Percentiles rank a stretch among this genome's conserved stretches.
phyloP scores from a whole-genome alignment of 2,888 invertebrate genomes.

The Drosophila anomalipes region DNA sequence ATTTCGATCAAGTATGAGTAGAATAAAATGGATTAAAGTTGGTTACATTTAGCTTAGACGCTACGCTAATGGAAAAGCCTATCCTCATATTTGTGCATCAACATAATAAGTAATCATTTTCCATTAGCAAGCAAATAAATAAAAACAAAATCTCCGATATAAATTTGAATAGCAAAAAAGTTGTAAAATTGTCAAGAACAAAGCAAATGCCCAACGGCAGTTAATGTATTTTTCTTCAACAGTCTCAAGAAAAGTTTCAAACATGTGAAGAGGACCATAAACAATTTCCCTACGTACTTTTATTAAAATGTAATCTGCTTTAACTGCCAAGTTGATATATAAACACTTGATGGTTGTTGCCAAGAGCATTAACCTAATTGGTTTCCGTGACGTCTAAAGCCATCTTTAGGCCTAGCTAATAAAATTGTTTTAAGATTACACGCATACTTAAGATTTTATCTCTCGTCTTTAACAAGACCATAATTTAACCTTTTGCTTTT shows the following conservation, averaged over 20 bases:
- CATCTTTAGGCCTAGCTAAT: constrained; percentile 43
- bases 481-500: constrained; percentile 58
- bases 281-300: constrained; percentile 42
- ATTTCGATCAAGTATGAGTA: not conserved
- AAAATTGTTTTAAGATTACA: constrained; percentile 73
- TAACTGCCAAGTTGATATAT: constrained; percentile 12
- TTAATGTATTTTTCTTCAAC: not conserved
- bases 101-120: not conserved
- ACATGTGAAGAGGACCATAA: constrained; percentile 27
- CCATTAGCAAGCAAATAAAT: not conserved
- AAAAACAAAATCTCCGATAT: constrained; percentile 7
- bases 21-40: not conserved
- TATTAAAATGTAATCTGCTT: constrained; percentile 60
- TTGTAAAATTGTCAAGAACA: constrained; percentile 18
- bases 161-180: constrained; percentile 46
- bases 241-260: constrained; percentile 18
- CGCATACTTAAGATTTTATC: constrained; percentile 65
- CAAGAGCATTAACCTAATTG: constrained; percentile 73
- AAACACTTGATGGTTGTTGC: constrained; percentile 22
- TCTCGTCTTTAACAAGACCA: constrained; percentile 45
- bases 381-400: constrained; percentile 23
- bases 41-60: not conserved
- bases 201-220: constrained; percentile 19
- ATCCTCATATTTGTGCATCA: not conserved
- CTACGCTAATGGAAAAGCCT: not conserved